A percentile compares a stretch with the other conserved stretches of the same genome.
Conservation (phyloP, 2,113 vertebrate species). For the Numida meleagris region DNA sequence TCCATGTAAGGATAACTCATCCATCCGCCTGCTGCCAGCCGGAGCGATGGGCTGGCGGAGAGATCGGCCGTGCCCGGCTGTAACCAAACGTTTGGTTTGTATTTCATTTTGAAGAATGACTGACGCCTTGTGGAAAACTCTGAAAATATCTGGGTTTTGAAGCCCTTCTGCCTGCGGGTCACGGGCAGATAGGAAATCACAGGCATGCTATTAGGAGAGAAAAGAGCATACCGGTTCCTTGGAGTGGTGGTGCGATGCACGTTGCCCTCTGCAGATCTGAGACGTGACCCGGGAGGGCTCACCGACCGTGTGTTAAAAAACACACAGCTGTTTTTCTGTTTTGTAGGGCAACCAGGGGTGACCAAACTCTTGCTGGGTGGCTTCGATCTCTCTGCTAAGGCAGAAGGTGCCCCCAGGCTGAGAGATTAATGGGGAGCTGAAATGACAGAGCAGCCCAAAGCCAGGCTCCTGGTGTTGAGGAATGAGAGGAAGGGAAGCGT, state of each 20-base stretch:
- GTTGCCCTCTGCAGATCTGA: not conserved
- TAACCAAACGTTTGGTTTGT: not conserved
- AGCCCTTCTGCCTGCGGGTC: not conserved
- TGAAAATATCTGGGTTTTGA: not conserved
- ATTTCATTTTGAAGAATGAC: not conserved
- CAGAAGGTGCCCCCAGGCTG: accelerated
- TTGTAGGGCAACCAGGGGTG: accelerated
- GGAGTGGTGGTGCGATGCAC: accelerated
- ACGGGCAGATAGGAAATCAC: not conserved
- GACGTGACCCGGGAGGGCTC: not conserved
- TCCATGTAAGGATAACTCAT: not conserved
- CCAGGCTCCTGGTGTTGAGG: not conserved
- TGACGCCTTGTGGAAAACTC: conserved; percentile 32
- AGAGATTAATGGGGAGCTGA: not conserved
- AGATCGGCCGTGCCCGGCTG: not conserved
- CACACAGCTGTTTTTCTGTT: not conserved
- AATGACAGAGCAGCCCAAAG: not conserved
- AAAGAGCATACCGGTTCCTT: accelerated
- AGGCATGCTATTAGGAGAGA: not conserved
- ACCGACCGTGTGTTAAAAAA: not conserved
- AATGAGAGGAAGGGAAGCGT: not conserved
- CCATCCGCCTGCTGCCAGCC: not conserved
- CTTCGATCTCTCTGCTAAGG: not conserved
- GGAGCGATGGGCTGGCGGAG: not conserved
- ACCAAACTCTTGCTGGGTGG: not conserved